Percentiles rank a stretch among this genome's conserved stretches.
phyloP scores from a whole-genome alignment of 2,797 vertebrate species.

The Neosalanx taihuensis region DNA sequence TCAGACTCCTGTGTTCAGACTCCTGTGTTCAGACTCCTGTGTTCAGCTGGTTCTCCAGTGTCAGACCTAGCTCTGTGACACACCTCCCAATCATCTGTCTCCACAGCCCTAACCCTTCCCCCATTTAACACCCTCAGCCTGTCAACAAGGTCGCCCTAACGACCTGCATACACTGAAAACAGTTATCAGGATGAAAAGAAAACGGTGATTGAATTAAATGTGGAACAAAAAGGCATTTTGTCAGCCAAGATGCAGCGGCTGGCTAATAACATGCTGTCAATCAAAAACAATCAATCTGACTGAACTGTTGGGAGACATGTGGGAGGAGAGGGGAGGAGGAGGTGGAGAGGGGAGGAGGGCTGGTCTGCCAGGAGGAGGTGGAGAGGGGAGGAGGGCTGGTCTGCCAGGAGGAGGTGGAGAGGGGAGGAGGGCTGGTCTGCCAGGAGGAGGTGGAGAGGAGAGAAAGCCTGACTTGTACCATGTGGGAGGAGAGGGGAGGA shows the following conservation, averaged over 20 bases:
- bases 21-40: neutral
- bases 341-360: slow-evolving; percentile 24
- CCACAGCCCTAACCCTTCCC: slow-evolving; percentile 8
- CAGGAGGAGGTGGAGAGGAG: slow-evolving; percentile 9
- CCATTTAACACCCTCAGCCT: slow-evolving; percentile 11
- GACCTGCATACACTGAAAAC: slow-evolving; percentile 33
- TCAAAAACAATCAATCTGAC: slow-evolving; percentile 58
- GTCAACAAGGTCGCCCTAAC: slow-evolving; percentile 30
- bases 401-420: slow-evolving; percentile 6
- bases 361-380: neutral
- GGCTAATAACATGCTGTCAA: slow-evolving; percentile 63
- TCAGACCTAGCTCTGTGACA: too few species aligned
- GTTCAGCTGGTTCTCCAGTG: neutral
- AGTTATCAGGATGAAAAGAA: slow-evolving; percentile 29
- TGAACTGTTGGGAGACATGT: slow-evolving; percentile 40
- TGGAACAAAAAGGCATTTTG: slow-evolving; percentile 45
- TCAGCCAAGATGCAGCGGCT: slow-evolving; percentile 55
- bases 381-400: slow-evolving; percentile 28
- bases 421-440: too few species aligned
- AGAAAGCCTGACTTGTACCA: too few species aligned
- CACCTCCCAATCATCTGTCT: slow-evolving; percentile 14
- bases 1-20: neutral
- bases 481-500: neutral
- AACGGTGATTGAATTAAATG: slow-evolving; percentile 45
- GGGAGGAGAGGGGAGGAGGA: slow-evolving; percentile 31